A percentile compares a stretch with the other conserved stretches of the same genome.
Conservation (phyloP, 2,888 invertebrate species). For the Ochlodes sylvanus region DNA sequence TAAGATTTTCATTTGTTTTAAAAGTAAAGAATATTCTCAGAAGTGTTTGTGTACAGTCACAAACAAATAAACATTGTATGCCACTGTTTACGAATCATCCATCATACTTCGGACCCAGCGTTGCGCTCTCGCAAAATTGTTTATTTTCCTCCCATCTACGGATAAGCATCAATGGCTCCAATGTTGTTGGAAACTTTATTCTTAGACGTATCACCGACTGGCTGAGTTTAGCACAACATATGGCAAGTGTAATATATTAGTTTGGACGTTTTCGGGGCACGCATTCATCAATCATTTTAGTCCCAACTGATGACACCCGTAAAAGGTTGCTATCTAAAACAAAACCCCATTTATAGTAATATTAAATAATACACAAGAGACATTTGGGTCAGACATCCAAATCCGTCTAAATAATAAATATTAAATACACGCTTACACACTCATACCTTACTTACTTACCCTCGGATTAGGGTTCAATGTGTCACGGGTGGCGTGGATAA, state of each 20-base stretch:
- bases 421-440: too few species aligned
- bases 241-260: conserved; percentile 19
- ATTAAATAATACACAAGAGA: too few species aligned
- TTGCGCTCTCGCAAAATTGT: not conserved
- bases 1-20: too few species aligned
- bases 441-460: too few species aligned
- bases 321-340: not conserved
- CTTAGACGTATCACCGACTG: not conserved
- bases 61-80: not conserved
- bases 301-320: not conserved
- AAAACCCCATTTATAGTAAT: not conserved
- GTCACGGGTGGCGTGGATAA: too few species aligned
- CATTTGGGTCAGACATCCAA: too few species aligned
- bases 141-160: not conserved
- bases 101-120: not conserved
- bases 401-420: too few species aligned
- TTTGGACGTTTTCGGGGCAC: conserved; percentile 13
- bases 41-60: not conserved
- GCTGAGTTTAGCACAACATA: not conserved
- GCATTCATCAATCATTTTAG: conserved; percentile 27
- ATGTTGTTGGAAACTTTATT: not conserved
- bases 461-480: too few species aligned
- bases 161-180: not conserved
- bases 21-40: too few species aligned
- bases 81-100: not conserved